Conservation (phyloP, 2,888 invertebrate genomes). For the Drosophila quinaria region DNA sequence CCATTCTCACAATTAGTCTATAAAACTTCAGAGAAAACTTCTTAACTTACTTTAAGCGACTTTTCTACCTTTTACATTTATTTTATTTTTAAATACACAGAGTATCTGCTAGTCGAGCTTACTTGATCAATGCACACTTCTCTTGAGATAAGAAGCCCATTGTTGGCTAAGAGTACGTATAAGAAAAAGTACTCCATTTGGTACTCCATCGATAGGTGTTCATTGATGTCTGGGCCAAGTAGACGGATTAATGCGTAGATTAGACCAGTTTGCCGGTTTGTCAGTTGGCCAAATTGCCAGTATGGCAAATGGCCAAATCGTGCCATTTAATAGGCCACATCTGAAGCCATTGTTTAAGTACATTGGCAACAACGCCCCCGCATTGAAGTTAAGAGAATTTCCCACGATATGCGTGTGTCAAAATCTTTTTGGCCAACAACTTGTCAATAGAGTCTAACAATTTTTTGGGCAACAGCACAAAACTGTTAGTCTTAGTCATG, state of each 20-base stretch:
- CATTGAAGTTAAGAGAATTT: slow-evolving; percentile 35
- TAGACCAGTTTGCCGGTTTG: slow-evolving; percentile 21
- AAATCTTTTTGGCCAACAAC: slow-evolving; percentile 22
- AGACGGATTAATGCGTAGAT: slow-evolving; percentile 46
- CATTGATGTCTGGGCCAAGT: slow-evolving; percentile 8
- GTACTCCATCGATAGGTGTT: not conserved
- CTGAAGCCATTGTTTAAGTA: slow-evolving; percentile 10
- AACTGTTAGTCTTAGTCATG: slow-evolving; percentile 51
- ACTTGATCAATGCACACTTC: not conserved
- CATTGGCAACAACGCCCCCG: slow-evolving; percentile 46
- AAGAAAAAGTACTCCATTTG: slow-evolving; percentile 2
- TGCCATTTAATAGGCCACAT: not conserved
- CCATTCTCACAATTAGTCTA: too few relatives aligned
- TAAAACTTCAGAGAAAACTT: too few relatives aligned
- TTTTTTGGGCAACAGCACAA: slow-evolving; percentile 35
- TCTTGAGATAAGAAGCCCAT: not conserved
- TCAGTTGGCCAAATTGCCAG: too few relatives aligned
- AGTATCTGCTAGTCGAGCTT: not conserved
- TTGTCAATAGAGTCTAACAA: slow-evolving; percentile 40
- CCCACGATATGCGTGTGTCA: slow-evolving; percentile 62
- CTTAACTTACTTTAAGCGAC: too few relatives aligned
- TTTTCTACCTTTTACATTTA: too few relatives aligned
- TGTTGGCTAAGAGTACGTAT: slow-evolving; percentile 7
- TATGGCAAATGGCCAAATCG: not conserved
- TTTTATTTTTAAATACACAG: not conserved